Percentiles rank a stretch among this genome's conserved stretches.
phyloP scores from a whole-genome alignment of 2,888 invertebrate species.

The Eupsilia transversa region DNA sequence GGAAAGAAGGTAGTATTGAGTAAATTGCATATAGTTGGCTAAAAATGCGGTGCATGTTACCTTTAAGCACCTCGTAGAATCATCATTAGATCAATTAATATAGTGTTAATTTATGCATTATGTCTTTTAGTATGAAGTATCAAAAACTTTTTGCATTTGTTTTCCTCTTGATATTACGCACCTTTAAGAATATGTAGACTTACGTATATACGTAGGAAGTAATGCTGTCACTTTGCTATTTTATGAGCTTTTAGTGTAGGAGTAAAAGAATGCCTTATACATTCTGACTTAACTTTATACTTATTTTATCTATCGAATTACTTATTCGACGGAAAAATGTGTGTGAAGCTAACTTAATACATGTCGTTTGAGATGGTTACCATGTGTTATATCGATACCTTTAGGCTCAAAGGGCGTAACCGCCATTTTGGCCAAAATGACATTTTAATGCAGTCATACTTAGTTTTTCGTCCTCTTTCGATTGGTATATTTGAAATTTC shows the following conservation, averaged over 20 bases:
- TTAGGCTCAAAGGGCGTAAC: no score
- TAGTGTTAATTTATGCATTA: neutral
- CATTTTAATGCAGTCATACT: no score
- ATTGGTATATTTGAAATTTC: no score
- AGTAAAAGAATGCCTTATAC: neutral
- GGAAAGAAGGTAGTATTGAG: no score
- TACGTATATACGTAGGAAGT: no score
- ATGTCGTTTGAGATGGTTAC: neutral
- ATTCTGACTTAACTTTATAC: slow-evolving; percentile 1
- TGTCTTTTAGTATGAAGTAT: neutral
- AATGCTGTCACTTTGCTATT: no score
- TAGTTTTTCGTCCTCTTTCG: no score
- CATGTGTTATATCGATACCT: neutral
- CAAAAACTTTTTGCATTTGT: neutral
- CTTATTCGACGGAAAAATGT: slow-evolving; percentile 1
- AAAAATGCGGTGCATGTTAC: neutral
- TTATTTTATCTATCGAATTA: neutral
- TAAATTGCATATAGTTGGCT: no score
- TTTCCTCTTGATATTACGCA: neutral
- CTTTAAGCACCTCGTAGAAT: no score
- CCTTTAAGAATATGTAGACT: neutral
- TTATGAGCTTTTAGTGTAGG: no score
- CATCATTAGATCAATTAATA: neutral
- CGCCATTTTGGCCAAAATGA: no score
- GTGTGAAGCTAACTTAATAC: neutral